Evolutionary conservation across 1,140 invertebrate genomes (phyloP).

Genomic region (Drosophila lowei): DNA sequence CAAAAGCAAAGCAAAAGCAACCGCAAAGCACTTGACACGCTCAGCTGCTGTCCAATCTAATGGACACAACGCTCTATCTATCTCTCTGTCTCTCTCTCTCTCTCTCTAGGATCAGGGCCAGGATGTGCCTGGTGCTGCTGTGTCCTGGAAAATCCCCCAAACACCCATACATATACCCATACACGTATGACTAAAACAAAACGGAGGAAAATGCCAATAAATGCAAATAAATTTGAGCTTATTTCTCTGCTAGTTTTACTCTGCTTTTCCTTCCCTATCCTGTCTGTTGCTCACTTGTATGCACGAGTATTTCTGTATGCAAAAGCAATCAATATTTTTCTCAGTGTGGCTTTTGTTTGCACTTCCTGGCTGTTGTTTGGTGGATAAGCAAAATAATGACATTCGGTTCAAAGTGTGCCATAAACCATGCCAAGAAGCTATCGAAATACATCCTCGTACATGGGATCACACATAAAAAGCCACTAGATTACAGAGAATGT

Average conservation of each 20-base stretch:
- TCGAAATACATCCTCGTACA: slow-evolving; percentile 20
- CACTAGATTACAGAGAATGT: not conserved
- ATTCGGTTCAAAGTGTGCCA: slow-evolving; percentile 54
- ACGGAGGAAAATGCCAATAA: slow-evolving; percentile 52
- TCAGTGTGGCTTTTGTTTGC: slow-evolving; percentile 34
- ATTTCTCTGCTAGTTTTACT: slow-evolving; percentile 36
- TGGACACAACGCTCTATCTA: slow-evolving; percentile 36
- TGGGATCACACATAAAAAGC: slow-evolving; percentile 34
- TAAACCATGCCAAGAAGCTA: slow-evolving; percentile 52
- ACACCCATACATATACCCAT: slow-evolving; percentile 15
- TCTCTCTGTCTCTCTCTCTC: slow-evolving; percentile 5
- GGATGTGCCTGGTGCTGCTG: slow-evolving; percentile 24
- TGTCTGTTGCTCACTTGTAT: slow-evolving; percentile 17
- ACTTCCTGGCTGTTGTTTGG: slow-evolving; percentile 8
- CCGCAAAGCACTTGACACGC: slow-evolving; percentile 76
- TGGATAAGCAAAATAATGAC: slow-evolving; percentile 60
- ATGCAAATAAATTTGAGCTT: slow-evolving; percentile 66
- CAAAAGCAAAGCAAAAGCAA: slow-evolving; percentile 15
- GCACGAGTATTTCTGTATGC: slow-evolving; percentile 12
- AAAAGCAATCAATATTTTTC: slow-evolving; percentile 38
- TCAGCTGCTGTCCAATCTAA: slow-evolving; percentile 71
- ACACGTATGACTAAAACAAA: slow-evolving; percentile 28
- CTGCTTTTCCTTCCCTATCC: not conserved
- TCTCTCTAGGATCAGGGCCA: not conserved
- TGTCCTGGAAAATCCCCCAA: slow-evolving; percentile 19